Evolutionary conservation across 2,888 invertebrate genomes (phyloP), one percentile per base, ranked within the genome.

Genomic region (Pocota personata): DNA sequence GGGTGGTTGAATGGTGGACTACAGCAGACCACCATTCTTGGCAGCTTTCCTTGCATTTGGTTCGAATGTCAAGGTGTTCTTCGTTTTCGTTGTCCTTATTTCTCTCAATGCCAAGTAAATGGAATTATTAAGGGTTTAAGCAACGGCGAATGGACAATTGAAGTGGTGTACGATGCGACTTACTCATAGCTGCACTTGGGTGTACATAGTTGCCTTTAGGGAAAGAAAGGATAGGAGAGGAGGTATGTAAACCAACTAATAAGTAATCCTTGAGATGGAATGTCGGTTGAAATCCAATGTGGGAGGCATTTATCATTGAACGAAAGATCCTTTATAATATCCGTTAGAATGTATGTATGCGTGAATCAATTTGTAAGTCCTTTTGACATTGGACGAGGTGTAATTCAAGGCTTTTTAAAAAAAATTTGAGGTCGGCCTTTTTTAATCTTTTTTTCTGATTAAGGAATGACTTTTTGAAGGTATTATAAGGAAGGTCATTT

Each of bases 1-100:
- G 8, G 21, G n/a, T 46, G 48, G 57, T 24, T 24, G 24, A 24
- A 3, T 35, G 52, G 24, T 27, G 43, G 37, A 16, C 10, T 19
- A 16, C n/a, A 12, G 21, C 21, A 67, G 64, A n/a, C n/a, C n/a
- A n/a, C 24, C 16, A 35, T 48, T 60, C 43, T 60, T 55, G n/a
- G 55, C 24, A 48, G 5, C 8, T 30, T 46, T 30, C 27, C 43
- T 69, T 35, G 50, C 75, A 50, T 55, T 69, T 48, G 43, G 55
- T 62, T 84, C 57, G 84, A 80, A 84, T 75, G 84, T 73, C 84
- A 84, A 84, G 84, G 84, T 84, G 48, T 55, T 21, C 37, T 48
- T 8, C 46, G 40, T 72, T 60, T 46, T n/a, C n/a, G n/a, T n/a
- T 69, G 69, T 69, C 69, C 64, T 80, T 80, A 58, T 50, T 52